Evolutionary conservation across 2,797 vertebrate genomes (phyloP).

Genomic region (Varecia variegata): DNA sequence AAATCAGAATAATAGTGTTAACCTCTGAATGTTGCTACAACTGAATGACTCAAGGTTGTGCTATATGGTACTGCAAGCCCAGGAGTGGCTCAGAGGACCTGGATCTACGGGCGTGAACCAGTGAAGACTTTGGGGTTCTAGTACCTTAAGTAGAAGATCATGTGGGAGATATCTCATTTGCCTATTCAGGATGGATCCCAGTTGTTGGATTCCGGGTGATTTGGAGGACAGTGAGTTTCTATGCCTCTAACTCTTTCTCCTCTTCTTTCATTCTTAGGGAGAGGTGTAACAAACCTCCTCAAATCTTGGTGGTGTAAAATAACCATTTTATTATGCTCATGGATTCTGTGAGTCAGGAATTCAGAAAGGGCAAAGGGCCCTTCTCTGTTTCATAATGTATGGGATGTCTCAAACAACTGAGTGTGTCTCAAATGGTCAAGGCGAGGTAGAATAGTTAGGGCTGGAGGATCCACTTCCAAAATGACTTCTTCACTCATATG

Average conservation of each 20-base stretch:
- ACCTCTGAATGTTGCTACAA: neutral
- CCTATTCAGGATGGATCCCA: neutral
- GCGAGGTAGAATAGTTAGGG: neutral
- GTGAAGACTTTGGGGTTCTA: neutral
- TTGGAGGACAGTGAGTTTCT: neutral
- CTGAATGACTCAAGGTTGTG: neutral
- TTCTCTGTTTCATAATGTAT: neutral
- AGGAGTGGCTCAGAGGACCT: neutral
- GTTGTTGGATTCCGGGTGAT: neutral
- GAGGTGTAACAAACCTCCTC: neutral
- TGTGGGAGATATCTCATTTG: neutral
- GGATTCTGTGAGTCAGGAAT: neutral
- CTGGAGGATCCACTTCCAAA: neutral
- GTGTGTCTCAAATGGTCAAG: neutral
- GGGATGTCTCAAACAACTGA: neutral
- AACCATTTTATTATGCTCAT: neutral
- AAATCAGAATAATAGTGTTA: neutral
- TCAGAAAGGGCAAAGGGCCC: neutral
- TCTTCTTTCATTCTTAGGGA: neutral
- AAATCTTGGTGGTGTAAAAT: neutral
- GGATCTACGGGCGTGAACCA: neutral
- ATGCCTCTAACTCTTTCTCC: neutral
- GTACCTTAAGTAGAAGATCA: neutral
- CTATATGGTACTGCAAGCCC: neutral
- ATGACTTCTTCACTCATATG: neutral